phyloP scores from a whole-genome alignment of 2,888 invertebrate genomes.

The Vanessa cardui region DNA sequence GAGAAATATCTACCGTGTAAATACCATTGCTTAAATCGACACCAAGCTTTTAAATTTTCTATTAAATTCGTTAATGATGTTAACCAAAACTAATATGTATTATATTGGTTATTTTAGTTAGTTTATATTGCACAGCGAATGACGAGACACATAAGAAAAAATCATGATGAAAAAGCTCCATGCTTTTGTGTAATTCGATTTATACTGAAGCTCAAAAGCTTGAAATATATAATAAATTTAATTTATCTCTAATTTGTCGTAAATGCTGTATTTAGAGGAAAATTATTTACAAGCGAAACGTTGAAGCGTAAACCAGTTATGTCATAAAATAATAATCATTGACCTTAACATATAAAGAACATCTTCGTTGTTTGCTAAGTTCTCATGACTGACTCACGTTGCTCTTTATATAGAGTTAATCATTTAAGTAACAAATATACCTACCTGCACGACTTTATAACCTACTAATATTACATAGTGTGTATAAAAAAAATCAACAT shows the following conservation, averaged over 20 bases:
- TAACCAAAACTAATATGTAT: too few species aligned
- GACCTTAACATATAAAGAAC: constrained; percentile 25
- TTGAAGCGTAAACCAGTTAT: not conserved
- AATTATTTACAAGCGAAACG: not conserved
- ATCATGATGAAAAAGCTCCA: too few species aligned
- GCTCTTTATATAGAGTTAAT: constrained; percentile 17
- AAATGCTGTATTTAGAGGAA: too few species aligned
- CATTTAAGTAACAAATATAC: constrained; percentile 6
- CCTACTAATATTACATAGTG: not conserved
- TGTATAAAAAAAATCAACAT: too few species aligned
- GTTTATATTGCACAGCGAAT: too few species aligned
- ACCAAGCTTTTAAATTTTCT: too few species aligned
- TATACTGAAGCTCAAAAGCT: too few species aligned
- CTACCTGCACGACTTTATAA: not conserved
- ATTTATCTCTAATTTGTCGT: not conserved
- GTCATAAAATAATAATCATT: constrained; percentile 11
- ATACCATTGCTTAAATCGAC: too few species aligned
- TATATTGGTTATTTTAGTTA: too few species aligned
- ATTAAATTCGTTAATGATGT: too few species aligned
- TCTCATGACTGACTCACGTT: constrained; percentile 35
- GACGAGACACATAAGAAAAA: too few species aligned
- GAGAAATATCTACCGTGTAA: not conserved
- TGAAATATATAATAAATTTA: not conserved
- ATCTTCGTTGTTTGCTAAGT: constrained; percentile 26
- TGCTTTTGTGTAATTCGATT: too few species aligned